A percentile compares a stretch with the other conserved stretches of the same genome.
Conservation (phyloP, 2,888 invertebrate genomes). For the Chloroclysta siterata region DNA sequence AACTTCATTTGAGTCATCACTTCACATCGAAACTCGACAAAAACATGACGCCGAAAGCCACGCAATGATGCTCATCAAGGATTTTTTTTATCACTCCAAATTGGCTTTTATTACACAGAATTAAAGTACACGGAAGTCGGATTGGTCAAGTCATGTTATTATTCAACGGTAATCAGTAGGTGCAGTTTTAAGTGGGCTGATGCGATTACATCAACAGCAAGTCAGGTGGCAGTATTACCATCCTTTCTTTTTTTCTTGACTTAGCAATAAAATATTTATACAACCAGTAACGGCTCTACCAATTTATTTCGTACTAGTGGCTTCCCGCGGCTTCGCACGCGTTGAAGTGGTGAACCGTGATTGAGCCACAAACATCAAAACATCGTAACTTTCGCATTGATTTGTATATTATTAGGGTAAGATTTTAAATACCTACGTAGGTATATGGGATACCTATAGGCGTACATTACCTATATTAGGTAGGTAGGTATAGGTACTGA, state of each 20-base stretch:
- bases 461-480: too few species aligned
- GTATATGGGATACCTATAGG: too few species aligned
- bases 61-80: conserved; percentile 15
- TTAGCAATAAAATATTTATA: not conserved
- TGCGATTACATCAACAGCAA: conserved; percentile 28
- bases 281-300: too few species aligned
- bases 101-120: conserved; percentile 23
- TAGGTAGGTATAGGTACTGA: too few species aligned
- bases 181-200: conserved; percentile 29
- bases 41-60: conserved; percentile 27
- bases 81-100: conserved; percentile 8
- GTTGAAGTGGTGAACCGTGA: too few species aligned
- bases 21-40: conserved; percentile 14
- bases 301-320: too few species aligned
- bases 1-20: conserved; percentile 3
- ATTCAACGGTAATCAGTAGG: conserved; percentile 23
- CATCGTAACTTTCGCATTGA: too few species aligned
- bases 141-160: conserved; percentile 26
- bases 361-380: too few species aligned
- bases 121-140: conserved; percentile 27
- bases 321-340: too few species aligned
- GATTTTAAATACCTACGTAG: too few species aligned
- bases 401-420: too few species aligned
- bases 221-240: conserved; percentile 12
- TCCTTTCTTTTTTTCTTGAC: conserved; percentile 23